phyloP scores from a whole-genome alignment of 1,140 invertebrate genomes.

The Psix sp. region DNA sequence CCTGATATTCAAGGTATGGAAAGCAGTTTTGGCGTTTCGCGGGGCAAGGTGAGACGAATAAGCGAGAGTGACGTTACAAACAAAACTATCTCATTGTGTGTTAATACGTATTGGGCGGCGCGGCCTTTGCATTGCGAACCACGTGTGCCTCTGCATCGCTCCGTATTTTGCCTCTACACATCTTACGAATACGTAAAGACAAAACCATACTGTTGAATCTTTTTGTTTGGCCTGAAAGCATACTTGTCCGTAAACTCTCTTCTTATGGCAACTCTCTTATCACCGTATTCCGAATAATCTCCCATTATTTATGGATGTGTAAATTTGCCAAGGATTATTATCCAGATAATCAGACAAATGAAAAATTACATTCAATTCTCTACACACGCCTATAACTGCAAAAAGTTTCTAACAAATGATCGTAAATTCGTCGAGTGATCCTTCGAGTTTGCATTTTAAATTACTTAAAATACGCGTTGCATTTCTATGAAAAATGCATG shows the following conservation, averaged over 20 bases:
- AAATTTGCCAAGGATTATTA: no score
- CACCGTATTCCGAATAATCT: slow-evolving; percentile 32
- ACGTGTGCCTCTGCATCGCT: slow-evolving; percentile 41
- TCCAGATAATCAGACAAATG: no score
- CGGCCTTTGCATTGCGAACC: slow-evolving; percentile 47
- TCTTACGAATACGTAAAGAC: slow-evolving; percentile 49
- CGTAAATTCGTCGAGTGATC: no score
- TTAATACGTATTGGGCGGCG: slow-evolving; percentile 72
- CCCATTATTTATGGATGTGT: slow-evolving; percentile 34
- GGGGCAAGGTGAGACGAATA: slow-evolving; percentile 64
- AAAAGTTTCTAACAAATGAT: no score
- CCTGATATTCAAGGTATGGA: slow-evolving; percentile 65
- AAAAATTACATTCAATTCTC: no score
- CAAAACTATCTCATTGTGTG: slow-evolving; percentile 79
- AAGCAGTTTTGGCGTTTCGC: slow-evolving; percentile 63
- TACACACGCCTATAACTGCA: no score
- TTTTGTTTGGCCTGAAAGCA: slow-evolving; percentile 21
- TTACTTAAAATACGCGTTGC: no score
- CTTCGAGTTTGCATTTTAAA: no score
- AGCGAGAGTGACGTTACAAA: slow-evolving; percentile 68
- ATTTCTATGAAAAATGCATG: no score
- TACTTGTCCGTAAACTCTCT: slow-evolving; percentile 36
- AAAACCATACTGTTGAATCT: slow-evolving; percentile 43
- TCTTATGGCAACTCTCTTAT: slow-evolving; percentile 59
- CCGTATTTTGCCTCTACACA: slow-evolving; percentile 35